Evolutionary conservation across 1,140 invertebrate species (phyloP).

Genomic region (Lepidurus packardi): DNA sequence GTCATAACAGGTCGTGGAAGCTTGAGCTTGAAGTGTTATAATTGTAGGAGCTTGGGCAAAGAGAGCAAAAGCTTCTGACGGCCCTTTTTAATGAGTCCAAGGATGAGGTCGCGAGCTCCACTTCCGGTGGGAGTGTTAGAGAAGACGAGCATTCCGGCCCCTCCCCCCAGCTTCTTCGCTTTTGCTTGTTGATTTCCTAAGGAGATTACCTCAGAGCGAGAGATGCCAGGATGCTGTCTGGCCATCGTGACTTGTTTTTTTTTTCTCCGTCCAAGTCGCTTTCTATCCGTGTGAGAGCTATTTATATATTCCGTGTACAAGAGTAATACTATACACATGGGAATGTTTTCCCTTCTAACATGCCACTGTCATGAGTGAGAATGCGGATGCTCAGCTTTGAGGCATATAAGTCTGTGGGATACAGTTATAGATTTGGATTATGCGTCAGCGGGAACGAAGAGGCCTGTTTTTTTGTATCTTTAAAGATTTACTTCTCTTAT

Average conservation of each 20-base stretch:
- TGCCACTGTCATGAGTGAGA: background rate
- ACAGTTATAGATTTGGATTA: too few relatives aligned
- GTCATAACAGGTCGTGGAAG: background rate
- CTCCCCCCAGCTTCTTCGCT: background rate
- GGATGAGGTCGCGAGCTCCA: background rate
- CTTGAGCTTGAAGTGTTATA: background rate
- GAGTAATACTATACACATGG: slow-evolving; percentile 12
- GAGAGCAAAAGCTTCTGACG: background rate
- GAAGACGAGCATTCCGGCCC: background rate
- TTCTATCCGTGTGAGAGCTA: background rate
- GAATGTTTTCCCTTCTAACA: slow-evolving; percentile 7
- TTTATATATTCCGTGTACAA: background rate
- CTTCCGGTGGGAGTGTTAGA: background rate
- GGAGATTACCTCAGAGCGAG: slow-evolving; percentile 2
- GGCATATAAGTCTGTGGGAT: background rate
- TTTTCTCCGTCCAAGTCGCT: background rate
- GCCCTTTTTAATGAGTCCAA: background rate
- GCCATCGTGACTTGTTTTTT: background rate
- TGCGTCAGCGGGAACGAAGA: too few relatives aligned
- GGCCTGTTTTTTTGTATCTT: too few relatives aligned
- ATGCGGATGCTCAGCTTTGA: slow-evolving; percentile 16
- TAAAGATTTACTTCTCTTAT: too few relatives aligned
- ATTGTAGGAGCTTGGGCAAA: background rate
- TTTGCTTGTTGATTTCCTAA: slow-evolving; percentile 1
- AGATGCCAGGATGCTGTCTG: background rate